These are phyloP conservation scores for Carduelis carduelis DNA, from an alignment of 2,797 vertebrate species.

Conservation along the genomic window DNA sequence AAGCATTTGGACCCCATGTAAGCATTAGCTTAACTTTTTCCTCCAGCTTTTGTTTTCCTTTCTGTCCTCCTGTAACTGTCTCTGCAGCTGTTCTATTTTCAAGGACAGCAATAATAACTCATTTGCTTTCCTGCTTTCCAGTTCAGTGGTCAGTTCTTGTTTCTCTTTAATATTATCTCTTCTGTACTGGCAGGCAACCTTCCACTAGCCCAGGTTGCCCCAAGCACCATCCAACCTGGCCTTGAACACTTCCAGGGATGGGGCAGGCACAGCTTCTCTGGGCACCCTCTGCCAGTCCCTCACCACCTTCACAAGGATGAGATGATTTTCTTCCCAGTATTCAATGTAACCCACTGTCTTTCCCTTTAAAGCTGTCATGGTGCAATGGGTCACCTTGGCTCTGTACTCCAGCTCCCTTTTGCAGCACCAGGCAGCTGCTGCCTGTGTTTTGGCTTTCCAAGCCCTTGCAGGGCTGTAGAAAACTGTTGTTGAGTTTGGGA, in stretches of 20 bases:
- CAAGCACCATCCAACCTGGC: neutral
- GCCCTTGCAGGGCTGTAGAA: neutral
- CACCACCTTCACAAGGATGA: neutral
- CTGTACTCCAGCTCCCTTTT: neutral
- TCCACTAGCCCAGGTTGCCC: neutral
- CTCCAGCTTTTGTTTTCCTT: neutral
- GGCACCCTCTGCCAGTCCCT: accelerated
- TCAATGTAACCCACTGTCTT: neutral
- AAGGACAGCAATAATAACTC: neutral
- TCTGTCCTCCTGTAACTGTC: neutral
- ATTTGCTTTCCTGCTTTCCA: neutral
- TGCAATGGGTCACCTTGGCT: too few relatives aligned
- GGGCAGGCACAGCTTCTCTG: neutral
- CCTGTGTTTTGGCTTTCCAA: neutral
- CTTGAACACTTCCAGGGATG: neutral
- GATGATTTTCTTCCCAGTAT: neutral
- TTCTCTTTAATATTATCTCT: neutral
- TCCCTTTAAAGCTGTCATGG: neutral
- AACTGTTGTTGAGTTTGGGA: too few relatives aligned
- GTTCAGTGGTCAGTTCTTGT: neutral
- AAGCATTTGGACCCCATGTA: accelerated
- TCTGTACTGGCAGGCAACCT: neutral
- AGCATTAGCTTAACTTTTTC: neutral
- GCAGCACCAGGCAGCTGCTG: neutral
- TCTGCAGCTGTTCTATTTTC: neutral